Evolutionary conservation across 2,113 vertebrate genomes (phyloP).

Genomic region (Alethe diademata): DNA sequence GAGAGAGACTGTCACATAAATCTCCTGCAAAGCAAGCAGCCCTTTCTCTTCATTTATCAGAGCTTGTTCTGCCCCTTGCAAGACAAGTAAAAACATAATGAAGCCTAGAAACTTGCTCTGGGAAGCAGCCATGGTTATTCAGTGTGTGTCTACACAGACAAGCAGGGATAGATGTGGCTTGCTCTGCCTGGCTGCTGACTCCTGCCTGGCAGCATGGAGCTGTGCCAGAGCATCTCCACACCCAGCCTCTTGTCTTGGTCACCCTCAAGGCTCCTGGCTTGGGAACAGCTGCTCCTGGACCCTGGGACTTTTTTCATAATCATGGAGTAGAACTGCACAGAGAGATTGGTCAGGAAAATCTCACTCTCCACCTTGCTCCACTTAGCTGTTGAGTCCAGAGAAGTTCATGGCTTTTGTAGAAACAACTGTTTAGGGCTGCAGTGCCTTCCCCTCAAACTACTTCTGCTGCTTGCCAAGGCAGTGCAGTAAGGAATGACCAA

Average conservation of each 20-base stretch:
- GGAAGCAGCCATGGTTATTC: not conserved
- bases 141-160: not conserved
- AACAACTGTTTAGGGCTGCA: not conserved
- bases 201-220: not conserved
- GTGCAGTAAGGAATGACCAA: not conserved
- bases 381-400: not conserved
- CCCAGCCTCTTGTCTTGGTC: not conserved
- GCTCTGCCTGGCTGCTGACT: not conserved
- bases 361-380: not conserved
- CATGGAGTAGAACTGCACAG: not conserved
- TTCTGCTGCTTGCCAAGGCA: not conserved
- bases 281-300: not conserved
- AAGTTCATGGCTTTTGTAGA: not conserved
- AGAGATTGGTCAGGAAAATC: not conserved
- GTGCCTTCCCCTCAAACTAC: not conserved
- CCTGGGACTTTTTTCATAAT: not conserved
- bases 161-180: not conserved
- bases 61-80: not conserved
- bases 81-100: not conserved
- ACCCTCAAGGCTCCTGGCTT: not conserved
- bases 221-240: not conserved
- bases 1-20: constrained; percentile 14
- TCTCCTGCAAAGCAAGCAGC: not conserved
- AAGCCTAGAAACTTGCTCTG: not conserved
- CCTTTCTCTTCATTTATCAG: constrained; percentile 14